Evolutionary conservation across 2,113 vertebrate species (phyloP).

Genomic region (Solea solea): DNA sequence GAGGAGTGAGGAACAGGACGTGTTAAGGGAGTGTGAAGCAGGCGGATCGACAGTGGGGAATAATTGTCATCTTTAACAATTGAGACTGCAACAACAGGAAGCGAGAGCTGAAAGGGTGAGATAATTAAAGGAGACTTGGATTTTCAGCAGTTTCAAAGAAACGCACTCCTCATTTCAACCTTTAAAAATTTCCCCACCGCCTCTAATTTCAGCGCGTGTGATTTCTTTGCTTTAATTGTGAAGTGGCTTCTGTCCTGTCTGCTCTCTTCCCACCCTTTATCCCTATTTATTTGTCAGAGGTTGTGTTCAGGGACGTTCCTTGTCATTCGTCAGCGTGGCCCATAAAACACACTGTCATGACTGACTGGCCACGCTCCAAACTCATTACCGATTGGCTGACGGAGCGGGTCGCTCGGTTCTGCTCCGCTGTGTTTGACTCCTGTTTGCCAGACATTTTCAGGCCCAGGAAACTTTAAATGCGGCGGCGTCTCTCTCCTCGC

Average conservation of each 20-base stretch:
- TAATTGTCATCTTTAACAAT: conserved; percentile 65
- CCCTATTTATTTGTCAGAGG: conserved; percentile 81
- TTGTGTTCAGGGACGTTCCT: conserved; percentile 79
- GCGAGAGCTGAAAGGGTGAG: conserved; percentile 15
- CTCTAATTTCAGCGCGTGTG: conserved; percentile 21
- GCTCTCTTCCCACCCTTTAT: conserved; percentile 76
- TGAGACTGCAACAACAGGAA: conserved; percentile 46
- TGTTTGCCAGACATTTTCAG: conserved; percentile 76
- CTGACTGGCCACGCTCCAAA: conserved; percentile 92
- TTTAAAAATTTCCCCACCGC: conserved; percentile 40
- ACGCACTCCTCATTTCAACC: conserved; percentile 40
- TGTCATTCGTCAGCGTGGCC: conserved; percentile 76
- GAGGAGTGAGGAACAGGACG: conserved; percentile 29
- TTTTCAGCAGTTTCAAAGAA: conserved; percentile 48
- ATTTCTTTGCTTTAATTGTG: conserved; percentile 56
- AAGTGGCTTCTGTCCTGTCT: conserved; percentile 41
- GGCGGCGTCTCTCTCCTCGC: conserved; percentile 60
- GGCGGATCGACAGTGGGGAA: conserved; percentile 32
- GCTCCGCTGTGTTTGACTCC: conserved; percentile 75
- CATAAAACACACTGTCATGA: conserved; percentile 88
- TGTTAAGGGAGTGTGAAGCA: conserved; percentile 33
- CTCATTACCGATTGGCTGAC: conserved; percentile 96
- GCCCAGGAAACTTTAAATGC: conserved; percentile 78
- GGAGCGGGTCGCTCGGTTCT: conserved; percentile 83
- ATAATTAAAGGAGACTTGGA: conserved; percentile 49